Conservation (phyloP, 2,797 vertebrate genomes). For the Sciurus vulgaris region DNA sequence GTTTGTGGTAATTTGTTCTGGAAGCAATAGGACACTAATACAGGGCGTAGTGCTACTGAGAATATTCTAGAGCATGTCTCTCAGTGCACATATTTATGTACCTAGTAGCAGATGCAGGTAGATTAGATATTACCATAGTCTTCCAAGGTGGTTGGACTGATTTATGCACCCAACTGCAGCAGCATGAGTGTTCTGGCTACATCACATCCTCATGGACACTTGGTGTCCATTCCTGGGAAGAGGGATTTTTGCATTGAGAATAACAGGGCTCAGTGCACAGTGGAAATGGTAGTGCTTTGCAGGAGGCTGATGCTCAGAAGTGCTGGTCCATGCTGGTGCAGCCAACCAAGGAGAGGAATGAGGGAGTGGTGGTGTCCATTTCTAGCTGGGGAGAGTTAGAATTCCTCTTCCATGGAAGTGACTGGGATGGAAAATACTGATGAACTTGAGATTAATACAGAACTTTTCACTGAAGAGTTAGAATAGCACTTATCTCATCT, state of each 20-base stretch:
- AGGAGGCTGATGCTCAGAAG: background rate
- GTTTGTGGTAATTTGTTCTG: background rate
- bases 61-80: constrained; percentile 24
- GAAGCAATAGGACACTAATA: background rate
- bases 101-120: background rate
- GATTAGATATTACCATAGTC: background rate
- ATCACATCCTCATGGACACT: background rate
- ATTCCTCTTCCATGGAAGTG: background rate
- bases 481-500: background rate
- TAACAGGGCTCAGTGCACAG: background rate
- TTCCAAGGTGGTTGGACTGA: background rate
- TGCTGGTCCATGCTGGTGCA: background rate
- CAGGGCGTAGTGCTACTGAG: background rate
- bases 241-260: background rate
- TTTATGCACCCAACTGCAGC: background rate
- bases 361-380: background rate
- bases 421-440: background rate
- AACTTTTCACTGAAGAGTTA: background rate
- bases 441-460: background rate
- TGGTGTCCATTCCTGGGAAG: background rate
- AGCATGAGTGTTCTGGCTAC: background rate
- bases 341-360: background rate
- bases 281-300: background rate
- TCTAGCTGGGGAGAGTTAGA: background rate
- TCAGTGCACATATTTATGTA: accelerated